Evolutionary conservation across 2,888 invertebrate species (phyloP).

Genomic region (Linyphia triangularis): DNA sequence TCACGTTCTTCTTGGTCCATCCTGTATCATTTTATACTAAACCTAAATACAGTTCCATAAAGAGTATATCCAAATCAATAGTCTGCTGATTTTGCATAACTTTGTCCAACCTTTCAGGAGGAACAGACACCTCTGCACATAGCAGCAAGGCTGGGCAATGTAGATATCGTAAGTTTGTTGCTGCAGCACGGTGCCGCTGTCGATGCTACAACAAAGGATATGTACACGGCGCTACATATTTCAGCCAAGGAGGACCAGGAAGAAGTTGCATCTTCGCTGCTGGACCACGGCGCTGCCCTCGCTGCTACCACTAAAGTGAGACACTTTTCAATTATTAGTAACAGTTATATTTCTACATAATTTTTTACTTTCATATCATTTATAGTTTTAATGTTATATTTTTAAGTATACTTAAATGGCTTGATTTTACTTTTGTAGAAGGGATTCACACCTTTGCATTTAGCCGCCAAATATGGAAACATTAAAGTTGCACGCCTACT

Average conservation of each 20-base stretch:
- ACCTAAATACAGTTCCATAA: no score
- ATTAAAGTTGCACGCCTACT: conserved; percentile 95
- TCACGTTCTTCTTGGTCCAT: no score
- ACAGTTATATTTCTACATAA: background rate
- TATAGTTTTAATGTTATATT: background rate
- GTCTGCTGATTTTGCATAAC: background rate
- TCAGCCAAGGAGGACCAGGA: conserved; percentile 99
- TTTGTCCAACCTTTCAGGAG: conserved; percentile 83
- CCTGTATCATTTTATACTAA: no score
- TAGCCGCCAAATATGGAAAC: conserved; percentile 98
- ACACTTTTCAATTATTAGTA: background rate
- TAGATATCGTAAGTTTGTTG: conserved; percentile 96
- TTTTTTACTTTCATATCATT: background rate
- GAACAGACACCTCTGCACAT: conserved; percentile 99
- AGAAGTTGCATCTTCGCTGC: conserved; percentile 94
- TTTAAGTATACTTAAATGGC: background rate
- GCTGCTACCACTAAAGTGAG: conserved; percentile 92
- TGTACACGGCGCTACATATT: conserved; percentile 97
- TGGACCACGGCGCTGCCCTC: conserved; percentile 96
- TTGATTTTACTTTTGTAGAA: conserved; percentile 79
- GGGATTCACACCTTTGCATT: conserved; percentile 98
- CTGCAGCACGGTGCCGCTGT: conserved; percentile 96
- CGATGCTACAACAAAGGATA: conserved; percentile 95
- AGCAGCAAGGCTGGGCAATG: conserved; percentile 97
- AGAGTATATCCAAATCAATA: no score